Evolutionary conservation across 53 echinoderm and acorn worm genomes (phyloP).

Genomic region (Patiria pectinifera): DNA sequence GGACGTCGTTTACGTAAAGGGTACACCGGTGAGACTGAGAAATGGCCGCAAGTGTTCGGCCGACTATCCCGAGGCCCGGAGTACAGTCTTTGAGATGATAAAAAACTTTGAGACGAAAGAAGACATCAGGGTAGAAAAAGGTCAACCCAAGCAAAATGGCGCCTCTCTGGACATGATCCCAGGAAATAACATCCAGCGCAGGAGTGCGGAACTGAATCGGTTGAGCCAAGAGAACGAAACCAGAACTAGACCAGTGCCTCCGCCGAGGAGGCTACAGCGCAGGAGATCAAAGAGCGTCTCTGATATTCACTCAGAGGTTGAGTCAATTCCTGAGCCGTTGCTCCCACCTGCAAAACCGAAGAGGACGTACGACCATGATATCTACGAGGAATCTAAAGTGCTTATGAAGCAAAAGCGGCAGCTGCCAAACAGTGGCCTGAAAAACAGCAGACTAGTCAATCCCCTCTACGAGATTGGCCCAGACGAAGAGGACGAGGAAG

Average conservation of each 20-base stretch:
- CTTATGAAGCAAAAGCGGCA: background rate
- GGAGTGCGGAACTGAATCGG: background rate
- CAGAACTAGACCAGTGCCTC: background rate
- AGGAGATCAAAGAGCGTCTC: slow-evolving; percentile 40
- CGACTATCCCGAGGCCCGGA: background rate
- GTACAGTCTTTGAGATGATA: background rate
- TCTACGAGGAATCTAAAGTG: slow-evolving; percentile 58
- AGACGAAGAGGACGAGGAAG: background rate
- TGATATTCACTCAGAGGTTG: background rate
- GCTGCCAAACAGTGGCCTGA: background rate
- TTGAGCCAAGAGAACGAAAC: background rate
- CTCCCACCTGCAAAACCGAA: slow-evolving; percentile 49
- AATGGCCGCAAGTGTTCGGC: slow-evolving; percentile 9
- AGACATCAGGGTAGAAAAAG: background rate
- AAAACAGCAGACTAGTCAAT: background rate
- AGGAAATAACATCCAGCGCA: background rate
- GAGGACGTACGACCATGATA: slow-evolving; percentile 70
- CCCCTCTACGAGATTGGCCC: background rate
- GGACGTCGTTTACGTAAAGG: slow-evolving; percentile 23
- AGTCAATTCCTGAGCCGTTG: background rate
- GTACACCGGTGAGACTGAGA: slow-evolving; percentile 28
- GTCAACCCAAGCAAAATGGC: background rate
- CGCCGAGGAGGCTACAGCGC: background rate
- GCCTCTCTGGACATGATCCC: background rate
- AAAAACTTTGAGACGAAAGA: slow-evolving; percentile 3